Conservation (phyloP, 1,140 invertebrate species). For the Drosophila busckii region DNA sequence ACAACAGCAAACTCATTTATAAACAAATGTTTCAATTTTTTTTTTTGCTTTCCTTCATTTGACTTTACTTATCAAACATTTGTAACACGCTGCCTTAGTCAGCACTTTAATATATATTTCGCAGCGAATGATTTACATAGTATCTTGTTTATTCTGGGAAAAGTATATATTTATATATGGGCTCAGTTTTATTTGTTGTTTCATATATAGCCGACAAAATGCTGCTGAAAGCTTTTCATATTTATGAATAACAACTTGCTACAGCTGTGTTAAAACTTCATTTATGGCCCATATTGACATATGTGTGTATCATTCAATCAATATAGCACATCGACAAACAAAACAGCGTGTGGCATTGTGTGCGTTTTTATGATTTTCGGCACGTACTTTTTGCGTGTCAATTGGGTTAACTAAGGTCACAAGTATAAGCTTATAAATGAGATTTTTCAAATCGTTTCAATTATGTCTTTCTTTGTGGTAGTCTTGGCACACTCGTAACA, state of each 20-base stretch:
- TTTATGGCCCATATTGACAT: slow-evolving; percentile 9
- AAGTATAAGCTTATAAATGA: too few relatives aligned
- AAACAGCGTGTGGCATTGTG: too few relatives aligned
- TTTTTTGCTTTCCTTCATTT: slow-evolving; percentile 47
- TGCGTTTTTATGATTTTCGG: slow-evolving; percentile 6
- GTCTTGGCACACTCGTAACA: slow-evolving; percentile 22
- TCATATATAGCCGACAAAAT: too few relatives aligned
- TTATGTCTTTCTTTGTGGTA: too few relatives aligned
- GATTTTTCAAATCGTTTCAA: too few relatives aligned
- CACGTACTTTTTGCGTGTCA: slow-evolving; percentile 8
- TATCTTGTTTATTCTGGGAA: slow-evolving; percentile 51
- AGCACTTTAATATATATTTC: slow-evolving; percentile 24
- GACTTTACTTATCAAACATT: slow-evolving; percentile 35
- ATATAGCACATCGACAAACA: too few relatives aligned
- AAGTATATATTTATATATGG: slow-evolving; percentile 10
- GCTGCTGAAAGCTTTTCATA: too few relatives aligned
- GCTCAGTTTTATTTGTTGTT: slow-evolving; percentile 11
- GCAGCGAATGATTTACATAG: slow-evolving; percentile 5
- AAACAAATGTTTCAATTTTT: slow-evolving; percentile 2
- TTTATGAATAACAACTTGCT: too few relatives aligned
- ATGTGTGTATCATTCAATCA: background rate
- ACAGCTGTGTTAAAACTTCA: slow-evolving; percentile 21
- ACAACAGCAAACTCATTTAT: background rate
- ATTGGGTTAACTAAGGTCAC: slow-evolving; percentile 1
- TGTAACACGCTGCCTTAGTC: slow-evolving; percentile 38